Evolutionary conservation across 2,888 invertebrate genomes (phyloP).

Genomic region (Rhimphoctona megacephalus): DNA sequence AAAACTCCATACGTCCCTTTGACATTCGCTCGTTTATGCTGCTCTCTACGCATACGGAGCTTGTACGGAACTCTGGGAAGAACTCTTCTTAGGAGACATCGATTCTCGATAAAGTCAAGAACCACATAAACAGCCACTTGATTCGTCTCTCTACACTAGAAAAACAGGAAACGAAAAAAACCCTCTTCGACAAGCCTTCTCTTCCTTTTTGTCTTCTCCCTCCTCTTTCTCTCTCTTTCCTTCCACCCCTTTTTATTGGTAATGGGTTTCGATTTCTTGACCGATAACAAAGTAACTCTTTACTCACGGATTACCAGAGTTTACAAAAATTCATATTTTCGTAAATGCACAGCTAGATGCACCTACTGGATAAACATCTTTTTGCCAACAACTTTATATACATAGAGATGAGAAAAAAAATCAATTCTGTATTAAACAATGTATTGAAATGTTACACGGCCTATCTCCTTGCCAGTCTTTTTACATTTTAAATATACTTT

Average conservation of each 20-base stretch:
- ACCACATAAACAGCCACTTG: constrained; percentile 79
- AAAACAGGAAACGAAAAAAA: constrained; percentile 42
- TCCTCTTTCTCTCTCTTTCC: not conserved
- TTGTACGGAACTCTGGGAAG: constrained; percentile 33
- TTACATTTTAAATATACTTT: no score
- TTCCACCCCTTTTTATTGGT: constrained; percentile 1
- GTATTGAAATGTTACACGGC: no score
- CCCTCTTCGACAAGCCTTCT: constrained; percentile 42
- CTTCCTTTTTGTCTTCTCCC: not conserved
- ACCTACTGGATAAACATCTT: no score
- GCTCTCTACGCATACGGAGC: not conserved
- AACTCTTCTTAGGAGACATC: constrained; percentile 66
- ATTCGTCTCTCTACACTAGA: constrained; percentile 70
- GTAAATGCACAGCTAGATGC: no score
- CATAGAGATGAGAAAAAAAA: no score
- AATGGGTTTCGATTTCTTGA: constrained; percentile 67
- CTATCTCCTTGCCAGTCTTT: no score
- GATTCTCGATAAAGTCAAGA: constrained; percentile 57
- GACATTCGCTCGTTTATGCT: not conserved
- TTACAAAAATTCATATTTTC: no score
- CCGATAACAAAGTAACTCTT: constrained; percentile 66
- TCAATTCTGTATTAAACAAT: no score
- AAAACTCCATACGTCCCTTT: not conserved
- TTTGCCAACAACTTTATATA: no score
- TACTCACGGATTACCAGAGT: constrained; percentile 50